Evolutionary conservation across 1,140 invertebrate genomes (phyloP), one percentile per base, ranked within the genome.

Genomic region (Adoxophyes honmai): DNA sequence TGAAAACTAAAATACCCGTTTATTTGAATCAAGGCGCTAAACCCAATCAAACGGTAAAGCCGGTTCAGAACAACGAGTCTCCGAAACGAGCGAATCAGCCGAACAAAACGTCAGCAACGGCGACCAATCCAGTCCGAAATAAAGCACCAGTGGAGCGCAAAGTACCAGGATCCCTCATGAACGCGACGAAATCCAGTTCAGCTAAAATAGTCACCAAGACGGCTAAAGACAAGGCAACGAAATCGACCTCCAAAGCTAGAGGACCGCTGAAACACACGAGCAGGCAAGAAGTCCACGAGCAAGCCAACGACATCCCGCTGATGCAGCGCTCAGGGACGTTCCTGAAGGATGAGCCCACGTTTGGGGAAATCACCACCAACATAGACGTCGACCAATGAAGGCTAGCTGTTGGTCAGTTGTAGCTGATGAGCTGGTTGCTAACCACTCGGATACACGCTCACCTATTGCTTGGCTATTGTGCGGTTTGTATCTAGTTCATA

Each of bases 271-370:
- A 39, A 33, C 15, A 44, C 10, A 42, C 34, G 7, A 36, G 33
- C 34, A 38, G 38, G 5, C 35, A 7, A 8, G 57, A 21, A 7
- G 59, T 62, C 5, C 59, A 69, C 4, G 68, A 60, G 0, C 52
- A 63, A 11, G 53, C 60, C n/a, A 36, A n/a, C 3, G 65, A 71
- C 4, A 73, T 83, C 11, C 85, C 89, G 0, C 64, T 68, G 0
- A 89, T 91, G 75, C 86, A 88, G 55, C 80, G 94, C 57, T 94
- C 94, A 0, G 92, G 92, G 8, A 95, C 94, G 0, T 95, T 94
- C 69, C 81, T 94, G 6, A 94, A 94, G 75, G 94, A 94, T 66
- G 93, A 94, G 75, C 79, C 78, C 6, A 81, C 71, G n/a, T 84
- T 84, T 57, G 64, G 65, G 0, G 70, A 79, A 48, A 78, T 77